These are phyloP conservation scores for Troides aeacus DNA, from an alignment of 2,888 invertebrate genomes.

Conservation along the genomic window DNA sequence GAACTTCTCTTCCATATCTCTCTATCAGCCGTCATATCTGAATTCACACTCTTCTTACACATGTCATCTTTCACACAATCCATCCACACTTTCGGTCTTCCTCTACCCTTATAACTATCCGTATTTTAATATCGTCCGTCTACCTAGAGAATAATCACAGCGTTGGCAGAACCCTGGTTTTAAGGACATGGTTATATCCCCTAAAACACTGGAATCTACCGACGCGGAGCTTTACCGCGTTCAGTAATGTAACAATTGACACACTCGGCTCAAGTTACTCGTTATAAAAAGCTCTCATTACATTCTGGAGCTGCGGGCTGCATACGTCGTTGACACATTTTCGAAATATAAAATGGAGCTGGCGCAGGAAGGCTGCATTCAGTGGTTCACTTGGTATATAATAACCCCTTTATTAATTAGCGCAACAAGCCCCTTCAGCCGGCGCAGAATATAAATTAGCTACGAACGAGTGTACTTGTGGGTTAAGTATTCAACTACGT, in stretches of 20 bases:
- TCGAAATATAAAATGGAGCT: slow-evolving; percentile 8
- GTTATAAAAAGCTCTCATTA: slow-evolving; percentile 1
- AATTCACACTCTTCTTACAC: no score
- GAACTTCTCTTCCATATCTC: no score
- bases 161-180: no score
- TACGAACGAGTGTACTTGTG: slow-evolving; percentile 24
- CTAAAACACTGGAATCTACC: no score
- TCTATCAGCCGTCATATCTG: no score
- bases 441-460: slow-evolving; percentile 29
- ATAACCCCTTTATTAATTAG: slow-evolving; percentile 29
- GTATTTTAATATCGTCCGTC: no score
- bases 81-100: no score
- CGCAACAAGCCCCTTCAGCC: slow-evolving; percentile 22
- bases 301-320: neutral
- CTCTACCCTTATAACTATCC: no score
- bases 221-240: no score
- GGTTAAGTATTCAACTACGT: slow-evolving; percentile 6
- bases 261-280: neutral
- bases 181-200: no score
- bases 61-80: no score
- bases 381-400: slow-evolving; percentile 17
- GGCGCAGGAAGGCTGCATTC: slow-evolving; percentile 8
- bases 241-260: neutral
- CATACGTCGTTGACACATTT: slow-evolving; percentile 20
- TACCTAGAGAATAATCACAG: no score